These are phyloP conservation scores for Coptodon rendalli DNA, from an alignment of 2,113 vertebrate species.

Conservation along the genomic window DNA sequence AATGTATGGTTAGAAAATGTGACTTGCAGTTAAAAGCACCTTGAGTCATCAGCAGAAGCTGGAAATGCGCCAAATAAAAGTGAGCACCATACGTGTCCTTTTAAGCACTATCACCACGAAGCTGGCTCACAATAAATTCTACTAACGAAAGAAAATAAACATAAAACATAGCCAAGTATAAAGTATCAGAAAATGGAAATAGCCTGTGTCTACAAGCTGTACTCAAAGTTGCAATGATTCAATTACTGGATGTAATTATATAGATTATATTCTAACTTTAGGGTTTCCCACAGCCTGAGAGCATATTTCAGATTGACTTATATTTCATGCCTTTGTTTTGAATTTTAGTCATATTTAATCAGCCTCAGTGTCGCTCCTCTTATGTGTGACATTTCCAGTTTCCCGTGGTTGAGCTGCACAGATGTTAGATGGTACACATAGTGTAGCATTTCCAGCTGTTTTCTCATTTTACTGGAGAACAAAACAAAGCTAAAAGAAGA, in stretches of 20 bases:
- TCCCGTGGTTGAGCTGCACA: accelerated
- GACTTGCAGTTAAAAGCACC: background rate
- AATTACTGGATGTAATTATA: background rate
- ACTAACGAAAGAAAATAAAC: background rate
- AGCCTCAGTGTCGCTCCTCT: background rate
- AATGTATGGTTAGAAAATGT: background rate
- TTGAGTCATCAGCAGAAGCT: background rate
- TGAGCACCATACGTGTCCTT: background rate
- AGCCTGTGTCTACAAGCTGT: background rate
- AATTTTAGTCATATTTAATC: background rate
- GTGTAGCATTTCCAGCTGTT: background rate
- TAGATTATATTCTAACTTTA: background rate
- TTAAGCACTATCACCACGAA: background rate
- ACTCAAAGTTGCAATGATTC: background rate
- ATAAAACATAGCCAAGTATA: background rate
- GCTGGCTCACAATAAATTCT: background rate
- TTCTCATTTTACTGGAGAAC: background rate
- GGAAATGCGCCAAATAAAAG: background rate
- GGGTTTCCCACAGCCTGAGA: background rate
- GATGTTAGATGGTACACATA: background rate
- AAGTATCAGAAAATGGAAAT: background rate
- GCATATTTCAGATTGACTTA: background rate
- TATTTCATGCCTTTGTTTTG: background rate
- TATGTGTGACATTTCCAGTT: background rate
- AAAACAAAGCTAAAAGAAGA: background rate